Conservation (phyloP, 2,888 invertebrate genomes). For the Entomobrya multifasciata region DNA sequence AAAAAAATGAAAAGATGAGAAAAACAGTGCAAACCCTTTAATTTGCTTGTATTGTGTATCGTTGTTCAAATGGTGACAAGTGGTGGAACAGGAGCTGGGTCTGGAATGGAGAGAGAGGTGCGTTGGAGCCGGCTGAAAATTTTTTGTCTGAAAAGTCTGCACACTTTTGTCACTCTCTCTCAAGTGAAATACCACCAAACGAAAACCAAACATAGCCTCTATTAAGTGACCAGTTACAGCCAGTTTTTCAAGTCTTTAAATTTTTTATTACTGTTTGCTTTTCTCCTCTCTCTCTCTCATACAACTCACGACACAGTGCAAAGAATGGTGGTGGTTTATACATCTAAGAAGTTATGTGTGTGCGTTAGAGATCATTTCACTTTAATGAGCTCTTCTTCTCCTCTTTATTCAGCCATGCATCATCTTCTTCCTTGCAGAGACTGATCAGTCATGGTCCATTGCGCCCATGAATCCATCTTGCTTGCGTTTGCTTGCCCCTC, state of each 20-base stretch:
- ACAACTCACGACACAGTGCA: not conserved
- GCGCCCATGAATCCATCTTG: constrained; percentile 13
- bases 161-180: not conserved
- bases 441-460: constrained; percentile 32
- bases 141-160: too few species aligned
- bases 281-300: constrained; percentile 10
- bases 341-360: not conserved
- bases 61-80: not conserved
- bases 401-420: constrained; percentile 44
- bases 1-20: not conserved
- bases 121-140: too few species aligned
- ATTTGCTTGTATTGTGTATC: not conserved
- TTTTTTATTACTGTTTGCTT: constrained; percentile 39
- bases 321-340: too few species aligned
- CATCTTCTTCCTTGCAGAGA: constrained; percentile 5
- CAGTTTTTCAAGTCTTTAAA: constrained; percentile 23
- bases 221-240: constrained; percentile 35
- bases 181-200: not conserved
- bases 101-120: not conserved
- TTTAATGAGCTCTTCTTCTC: constrained; percentile 57
- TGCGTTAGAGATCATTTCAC: constrained; percentile 53
- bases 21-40: not conserved
- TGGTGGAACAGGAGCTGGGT: not conserved
- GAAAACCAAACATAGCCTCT: too few species aligned
- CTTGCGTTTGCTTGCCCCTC: not conserved